Conservation (phyloP, 2,113 vertebrate species). For the Addax nasomaculatus region DNA sequence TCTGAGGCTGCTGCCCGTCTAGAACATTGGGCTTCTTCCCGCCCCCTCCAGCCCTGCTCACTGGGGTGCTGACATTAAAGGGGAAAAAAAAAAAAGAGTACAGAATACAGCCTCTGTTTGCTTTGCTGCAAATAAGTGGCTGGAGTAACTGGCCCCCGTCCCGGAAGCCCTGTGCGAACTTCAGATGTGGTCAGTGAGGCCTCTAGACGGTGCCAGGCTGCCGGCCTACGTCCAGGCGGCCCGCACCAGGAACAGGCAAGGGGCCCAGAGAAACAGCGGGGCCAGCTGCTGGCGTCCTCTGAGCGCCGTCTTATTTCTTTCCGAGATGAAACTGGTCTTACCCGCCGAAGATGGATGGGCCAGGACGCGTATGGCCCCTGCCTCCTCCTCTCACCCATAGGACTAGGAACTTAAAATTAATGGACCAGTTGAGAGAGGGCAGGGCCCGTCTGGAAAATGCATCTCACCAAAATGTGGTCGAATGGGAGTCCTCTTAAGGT, state of each 20-base stretch:
- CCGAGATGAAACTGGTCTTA: not conserved
- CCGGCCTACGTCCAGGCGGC: not conserved
- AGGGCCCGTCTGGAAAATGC: not conserved
- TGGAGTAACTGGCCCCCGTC: slow-evolving; percentile 39
- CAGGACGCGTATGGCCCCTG: not conserved
- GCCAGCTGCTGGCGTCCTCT: not conserved
- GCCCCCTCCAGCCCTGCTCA: not conserved
- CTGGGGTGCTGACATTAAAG: slow-evolving; percentile 47
- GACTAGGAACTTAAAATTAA: not conserved
- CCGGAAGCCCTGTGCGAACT: slow-evolving; percentile 24
- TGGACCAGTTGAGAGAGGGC: not conserved
- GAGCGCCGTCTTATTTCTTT: not conserved
- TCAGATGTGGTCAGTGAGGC: slow-evolving; percentile 61
- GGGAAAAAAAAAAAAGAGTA: not conserved
- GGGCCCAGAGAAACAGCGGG: not conserved
- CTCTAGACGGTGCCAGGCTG: slow-evolving; percentile 57
- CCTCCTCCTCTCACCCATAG: not conserved
- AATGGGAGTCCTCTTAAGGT: not conserved
- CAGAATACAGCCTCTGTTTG: slow-evolving; percentile 62
- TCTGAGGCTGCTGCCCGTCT: not conserved
- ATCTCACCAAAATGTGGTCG: not conserved
- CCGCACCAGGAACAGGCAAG: not conserved
- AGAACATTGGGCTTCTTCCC: not conserved
- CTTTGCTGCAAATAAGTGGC: slow-evolving; percentile 57
- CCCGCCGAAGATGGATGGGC: not conserved